Percentiles rank a stretch among this genome's conserved stretches.
phyloP scores from a whole-genome alignment of 2,797 vertebrate genomes.

The Eremophila alpestris region DNA sequence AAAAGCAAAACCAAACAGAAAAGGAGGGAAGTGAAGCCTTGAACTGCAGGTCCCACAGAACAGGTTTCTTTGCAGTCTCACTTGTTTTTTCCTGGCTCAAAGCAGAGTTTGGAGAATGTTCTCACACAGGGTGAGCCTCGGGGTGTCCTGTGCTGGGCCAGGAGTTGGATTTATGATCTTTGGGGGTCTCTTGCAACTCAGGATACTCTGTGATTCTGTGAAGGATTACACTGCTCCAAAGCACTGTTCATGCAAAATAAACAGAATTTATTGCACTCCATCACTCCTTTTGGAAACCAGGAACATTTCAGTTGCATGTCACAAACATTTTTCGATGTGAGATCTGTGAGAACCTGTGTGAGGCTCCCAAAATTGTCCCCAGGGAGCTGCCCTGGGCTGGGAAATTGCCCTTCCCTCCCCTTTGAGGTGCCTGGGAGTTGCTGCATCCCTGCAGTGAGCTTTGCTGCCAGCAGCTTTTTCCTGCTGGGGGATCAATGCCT shows the following conservation, averaged over 20 bases:
- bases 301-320: accelerated
- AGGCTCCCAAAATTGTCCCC: background rate
- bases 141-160: background rate
- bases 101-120: background rate
- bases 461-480: background rate
- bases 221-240: accelerated
- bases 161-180: background rate
- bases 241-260: accelerated
- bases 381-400: background rate
- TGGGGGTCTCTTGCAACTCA: background rate
- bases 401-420: background rate
- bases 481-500: background rate
- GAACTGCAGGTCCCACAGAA: background rate
- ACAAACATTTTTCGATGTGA: background rate
- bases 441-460: background rate
- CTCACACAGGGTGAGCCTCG: background rate
- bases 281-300: background rate
- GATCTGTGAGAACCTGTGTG: background rate
- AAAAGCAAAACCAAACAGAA: background rate
- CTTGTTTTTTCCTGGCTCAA: background rate
- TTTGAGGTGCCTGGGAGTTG: background rate
- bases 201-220: background rate
- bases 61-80: background rate
- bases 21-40: background rate
- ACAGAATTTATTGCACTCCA: background rate